Evolutionary conservation across 2,797 vertebrate genomes (phyloP), one percentile per base, ranked within the genome.

Genomic region (Onychomys arenicola): DNA sequence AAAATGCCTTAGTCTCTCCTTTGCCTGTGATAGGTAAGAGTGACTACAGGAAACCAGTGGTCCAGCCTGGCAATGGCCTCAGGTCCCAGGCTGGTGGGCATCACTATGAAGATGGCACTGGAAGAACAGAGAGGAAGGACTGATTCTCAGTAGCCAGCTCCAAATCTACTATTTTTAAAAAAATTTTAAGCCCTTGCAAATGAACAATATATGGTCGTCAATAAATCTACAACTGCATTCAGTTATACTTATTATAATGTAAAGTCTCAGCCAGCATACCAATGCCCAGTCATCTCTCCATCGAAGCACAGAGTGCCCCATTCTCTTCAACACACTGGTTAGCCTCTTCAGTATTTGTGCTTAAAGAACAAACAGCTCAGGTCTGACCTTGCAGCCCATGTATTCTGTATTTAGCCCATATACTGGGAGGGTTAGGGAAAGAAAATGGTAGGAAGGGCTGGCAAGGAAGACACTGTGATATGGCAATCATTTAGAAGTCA

Each of bases 391-490:
- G 73, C 52, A 86, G 46, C 25, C 16, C 63, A 27, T 29, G 32
- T 6, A 43, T 3, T 52, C 34, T 46, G 63, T 71, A 61, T 19
- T 95, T 91, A 89, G 59, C 40, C 69, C 17, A 8, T 69, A 59
- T 76, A 84, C 86, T 95, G 57, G 77, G 76, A 96, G 71, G 63
- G 40, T 0, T 93, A 87, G 71, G 76, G 57, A 32, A 92, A 92
- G 67, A 96, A 97, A 97, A 96, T 91, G 14, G 83, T 84, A 96
- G 91, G 92, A 97, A 97, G 80, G 92, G 71, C 94, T 69, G 95
- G 83, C 40, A 73, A 93, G 8, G 12, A 69, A 29, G 19, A 69
- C 77, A 59, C 23, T 80, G 32, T 40, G 92, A 97, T 93, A 95
- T 2, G 89, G 93, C 27, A 88, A 59, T 82, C 29, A 69, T 91